Evolutionary conservation across 2,797 vertebrate genomes (phyloP), one percentile per base, ranked within the genome.

Genomic region (Centropyge bicolor): DNA sequence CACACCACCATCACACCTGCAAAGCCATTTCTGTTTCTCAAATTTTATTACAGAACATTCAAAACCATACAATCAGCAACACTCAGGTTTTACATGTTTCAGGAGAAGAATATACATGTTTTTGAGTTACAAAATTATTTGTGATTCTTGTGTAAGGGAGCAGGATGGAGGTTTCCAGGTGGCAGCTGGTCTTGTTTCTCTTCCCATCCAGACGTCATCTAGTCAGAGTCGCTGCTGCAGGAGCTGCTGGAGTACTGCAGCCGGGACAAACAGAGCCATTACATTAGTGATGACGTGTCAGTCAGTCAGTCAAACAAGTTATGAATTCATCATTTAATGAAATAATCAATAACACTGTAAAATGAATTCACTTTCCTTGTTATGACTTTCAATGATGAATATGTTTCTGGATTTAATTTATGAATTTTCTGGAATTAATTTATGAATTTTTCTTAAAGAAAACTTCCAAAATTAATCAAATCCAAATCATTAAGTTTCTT

Each of bases 141-240:
- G 4, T 78, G 1, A 60, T 60, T 41, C 5, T 5, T n/a, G 48
- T 3, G 1, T 10, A n/a, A 48, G n/a, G 14, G 1, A 22, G 7
- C 2, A 45, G 6, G 27, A n/a, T 9, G n/a, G 54, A 38, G 40
- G 4, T 45, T 40, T 66, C 13, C 12, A 36, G 10, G 3, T 46
- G 38, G 41, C 17, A 6, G 4, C 45, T 40, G 27, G 64, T 57
- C 49, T 36, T 9, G n/a, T 36, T 17, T 63, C 8, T n/a, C 40
- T 43, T 40, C 36, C 16, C 60, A n/a, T 62, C 31, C 20, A 46
- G n/a, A 12, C 8, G 6, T 71, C 66, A 19, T 78, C 76, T 87
- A 86, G 59, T 90, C 78, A 1, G 74, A 91, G 83, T 89, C 84
- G 9, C 83, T 91, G 70, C 86, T 90, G 78, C 90, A 82, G 69